A percentile compares a stretch with the other conserved stretches of the same genome.
Conservation (phyloP, 2,888 invertebrate species). For the Pachymerium ferrugineum region DNA sequence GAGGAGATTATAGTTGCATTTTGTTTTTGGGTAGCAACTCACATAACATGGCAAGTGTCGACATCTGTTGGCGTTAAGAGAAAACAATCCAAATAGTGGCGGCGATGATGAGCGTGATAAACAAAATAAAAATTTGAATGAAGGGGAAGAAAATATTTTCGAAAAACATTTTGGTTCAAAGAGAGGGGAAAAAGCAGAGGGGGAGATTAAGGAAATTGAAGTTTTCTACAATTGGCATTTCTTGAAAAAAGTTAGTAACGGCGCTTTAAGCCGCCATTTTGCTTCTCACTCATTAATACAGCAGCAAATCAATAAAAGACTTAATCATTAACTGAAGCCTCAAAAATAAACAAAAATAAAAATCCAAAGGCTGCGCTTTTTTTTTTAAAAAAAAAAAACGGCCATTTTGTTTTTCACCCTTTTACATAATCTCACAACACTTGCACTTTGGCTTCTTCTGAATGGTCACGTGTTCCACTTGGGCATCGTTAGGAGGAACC, state of each 20-base stretch:
- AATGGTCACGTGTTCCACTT: slow-evolving; percentile 84
- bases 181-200: too few species aligned
- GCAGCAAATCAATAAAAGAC: background rate
- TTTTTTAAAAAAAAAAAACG: background rate
- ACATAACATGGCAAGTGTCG: background rate
- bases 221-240: too few species aligned
- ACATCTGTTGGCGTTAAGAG: background rate
- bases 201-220: too few species aligned
- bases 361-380: background rate
- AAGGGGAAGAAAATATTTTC: background rate
- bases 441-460: slow-evolving; percentile 94
- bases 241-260: too few species aligned
- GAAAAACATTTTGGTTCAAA: background rate
- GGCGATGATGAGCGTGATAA: background rate
- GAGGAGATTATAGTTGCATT: too few species aligned
- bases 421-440: slow-evolving; percentile 61
- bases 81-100: background rate
- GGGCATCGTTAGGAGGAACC: slow-evolving; percentile 57
- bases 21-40: background rate
- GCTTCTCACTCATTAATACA: background rate
- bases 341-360: background rate
- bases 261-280: too few species aligned
- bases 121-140: too few species aligned
- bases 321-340: background rate
- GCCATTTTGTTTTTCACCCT: background rate